phyloP scores from a whole-genome alignment of 35 echinoderm and acorn worm species.

The Apostichopus californicus region DNA sequence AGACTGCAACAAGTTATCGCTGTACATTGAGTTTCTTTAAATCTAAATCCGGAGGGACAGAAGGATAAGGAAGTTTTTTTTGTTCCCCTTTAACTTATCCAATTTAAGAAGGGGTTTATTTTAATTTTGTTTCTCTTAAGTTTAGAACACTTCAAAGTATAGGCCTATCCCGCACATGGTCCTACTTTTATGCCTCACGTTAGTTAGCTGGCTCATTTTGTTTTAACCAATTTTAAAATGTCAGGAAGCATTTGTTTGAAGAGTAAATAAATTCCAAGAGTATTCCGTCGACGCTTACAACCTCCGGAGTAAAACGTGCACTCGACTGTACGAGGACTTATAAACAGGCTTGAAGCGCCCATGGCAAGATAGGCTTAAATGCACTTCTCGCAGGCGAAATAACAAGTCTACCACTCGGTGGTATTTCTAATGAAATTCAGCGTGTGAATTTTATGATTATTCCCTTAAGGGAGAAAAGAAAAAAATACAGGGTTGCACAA shows the following conservation, averaged over 20 bases:
- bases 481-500: constrained; percentile 55
- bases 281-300: constrained; percentile 25
- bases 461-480: constrained; percentile 25
- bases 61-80: background rate
- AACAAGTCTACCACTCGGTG: constrained; percentile 45
- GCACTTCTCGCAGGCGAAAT: constrained; percentile 48
- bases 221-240: constrained; percentile 38
- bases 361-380: constrained; percentile 45
- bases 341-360: constrained; percentile 43
- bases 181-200: background rate
- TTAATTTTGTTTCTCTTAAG: background rate
- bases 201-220: constrained; percentile 29
- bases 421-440: constrained; percentile 54
- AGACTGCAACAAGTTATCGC: background rate
- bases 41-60: background rate
- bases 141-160: background rate
- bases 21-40: background rate
- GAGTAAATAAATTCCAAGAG: constrained; percentile 52
- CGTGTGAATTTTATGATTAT: constrained; percentile 56
- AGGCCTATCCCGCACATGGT: constrained; percentile 2
- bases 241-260: constrained; percentile 52
- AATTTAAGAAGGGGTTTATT: background rate
- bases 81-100: background rate
- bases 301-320: constrained; percentile 49
- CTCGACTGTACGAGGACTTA: constrained; percentile 36